These are phyloP conservation scores for Drosophila lacteicornis DNA, from an alignment of 1,140 invertebrate genomes.

Conservation along the genomic window DNA sequence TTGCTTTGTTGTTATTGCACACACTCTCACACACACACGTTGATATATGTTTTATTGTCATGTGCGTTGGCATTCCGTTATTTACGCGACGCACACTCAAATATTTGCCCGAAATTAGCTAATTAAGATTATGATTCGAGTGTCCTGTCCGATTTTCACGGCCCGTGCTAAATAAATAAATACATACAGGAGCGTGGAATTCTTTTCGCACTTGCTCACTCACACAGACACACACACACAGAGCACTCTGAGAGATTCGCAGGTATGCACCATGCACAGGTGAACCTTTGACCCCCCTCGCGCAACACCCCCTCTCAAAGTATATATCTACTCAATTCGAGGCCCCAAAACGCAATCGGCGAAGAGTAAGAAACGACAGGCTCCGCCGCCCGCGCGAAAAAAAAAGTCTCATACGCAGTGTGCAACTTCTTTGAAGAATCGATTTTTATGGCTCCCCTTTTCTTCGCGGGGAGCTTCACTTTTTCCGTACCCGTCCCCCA, in stretches of 20 bases:
- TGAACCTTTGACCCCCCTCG: slow-evolving; percentile 20
- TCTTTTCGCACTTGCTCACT: slow-evolving; percentile 37
- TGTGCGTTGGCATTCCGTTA: slow-evolving; percentile 61
- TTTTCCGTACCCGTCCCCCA: slow-evolving; percentile 15
- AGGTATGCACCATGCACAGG: slow-evolving; percentile 33
- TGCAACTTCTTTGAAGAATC: slow-evolving; percentile 80
- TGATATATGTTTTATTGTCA: slow-evolving; percentile 42
- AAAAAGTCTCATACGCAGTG: slow-evolving; percentile 51
- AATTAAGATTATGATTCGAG: slow-evolving; percentile 59
- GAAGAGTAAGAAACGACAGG: slow-evolving; percentile 47
- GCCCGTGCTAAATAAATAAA: slow-evolving; percentile 49
- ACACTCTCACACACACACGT: slow-evolving; percentile 5
- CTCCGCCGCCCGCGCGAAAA: slow-evolving; percentile 74
- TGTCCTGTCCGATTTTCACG: slow-evolving; percentile 56
- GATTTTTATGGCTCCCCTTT: slow-evolving; percentile 80
- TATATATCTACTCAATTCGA: slow-evolving; percentile 28
- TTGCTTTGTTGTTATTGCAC: slow-evolving; percentile 54
- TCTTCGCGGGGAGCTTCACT: slow-evolving; percentile 39
- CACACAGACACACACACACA: slow-evolving; percentile 19
- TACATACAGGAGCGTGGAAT: slow-evolving; percentile 11
- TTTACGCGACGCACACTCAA: slow-evolving; percentile 59
- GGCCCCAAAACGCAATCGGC: slow-evolving; percentile 32
- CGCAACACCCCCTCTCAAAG: background rate
- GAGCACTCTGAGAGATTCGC: slow-evolving; percentile 1
- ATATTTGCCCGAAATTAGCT: slow-evolving; percentile 68